Evolutionary conservation across 2,888 invertebrate species (phyloP).

Genomic region (Busseola fusca): DNA sequence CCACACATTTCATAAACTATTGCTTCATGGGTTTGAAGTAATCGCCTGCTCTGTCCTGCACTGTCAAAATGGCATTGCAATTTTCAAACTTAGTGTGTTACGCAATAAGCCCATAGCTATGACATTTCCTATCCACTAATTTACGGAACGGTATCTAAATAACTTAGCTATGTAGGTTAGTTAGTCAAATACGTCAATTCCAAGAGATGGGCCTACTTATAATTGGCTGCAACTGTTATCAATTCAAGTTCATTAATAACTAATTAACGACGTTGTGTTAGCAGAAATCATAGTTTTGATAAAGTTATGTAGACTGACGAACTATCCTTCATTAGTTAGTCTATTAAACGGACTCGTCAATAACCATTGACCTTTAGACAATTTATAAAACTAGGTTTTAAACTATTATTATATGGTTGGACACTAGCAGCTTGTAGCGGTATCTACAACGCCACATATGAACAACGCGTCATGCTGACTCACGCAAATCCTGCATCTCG

Average conservation of each 20-base stretch:
- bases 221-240: conserved; percentile 21
- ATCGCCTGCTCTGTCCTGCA: too few species aligned
- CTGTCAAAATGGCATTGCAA: not conserved
- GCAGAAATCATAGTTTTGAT: not conserved
- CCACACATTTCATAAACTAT: too few species aligned
- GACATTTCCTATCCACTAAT: not conserved
- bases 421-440: too few species aligned
- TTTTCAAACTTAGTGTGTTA: not conserved
- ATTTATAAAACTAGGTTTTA: too few species aligned
- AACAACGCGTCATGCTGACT: too few species aligned
- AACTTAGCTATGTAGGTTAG: not conserved
- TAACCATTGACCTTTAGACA: too few species aligned
- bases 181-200: not conserved
- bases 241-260: conserved; percentile 8
- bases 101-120: not conserved
- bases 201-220: conserved; percentile 16
- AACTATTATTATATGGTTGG: too few species aligned
- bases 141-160: not conserved
- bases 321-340: not conserved
- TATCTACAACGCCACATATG: too few species aligned
- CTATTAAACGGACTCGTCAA: not conserved
- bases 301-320: not conserved
- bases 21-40: too few species aligned
- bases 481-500: too few species aligned
- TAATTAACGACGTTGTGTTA: not conserved